These are phyloP conservation scores for Nasua narica DNA, from an alignment of 2,797 vertebrate species.

Conservation along the genomic window DNA sequence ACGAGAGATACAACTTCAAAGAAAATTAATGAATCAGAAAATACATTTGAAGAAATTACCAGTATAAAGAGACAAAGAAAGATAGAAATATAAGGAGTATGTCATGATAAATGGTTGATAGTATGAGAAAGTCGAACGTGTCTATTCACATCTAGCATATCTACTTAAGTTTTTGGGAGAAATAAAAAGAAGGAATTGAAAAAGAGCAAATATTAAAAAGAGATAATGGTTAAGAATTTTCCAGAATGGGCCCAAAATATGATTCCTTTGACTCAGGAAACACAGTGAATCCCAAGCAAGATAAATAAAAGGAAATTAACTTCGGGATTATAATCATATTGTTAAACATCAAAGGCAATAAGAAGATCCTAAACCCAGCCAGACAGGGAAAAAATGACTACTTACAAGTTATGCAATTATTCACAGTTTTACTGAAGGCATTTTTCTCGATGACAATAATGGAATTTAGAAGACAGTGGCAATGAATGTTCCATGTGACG, in stretches of 20 bases:
- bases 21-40: neutral
- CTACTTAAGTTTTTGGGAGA: neutral
- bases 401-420: neutral
- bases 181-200: neutral
- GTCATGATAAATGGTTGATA: neutral
- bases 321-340: neutral
- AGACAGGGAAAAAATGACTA: neutral
- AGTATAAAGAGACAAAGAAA: neutral
- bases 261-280: neutral
- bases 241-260: neutral
- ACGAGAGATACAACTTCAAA: neutral
- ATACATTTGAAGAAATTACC: neutral
- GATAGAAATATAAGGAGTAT: neutral
- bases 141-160: neutral
- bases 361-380: neutral
- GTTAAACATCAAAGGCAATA: neutral
- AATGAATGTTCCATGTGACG: neutral
- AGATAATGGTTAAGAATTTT: neutral
- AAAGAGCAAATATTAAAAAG: neutral
- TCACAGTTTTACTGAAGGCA: neutral
- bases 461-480: neutral
- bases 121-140: neutral
- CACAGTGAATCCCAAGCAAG: neutral
- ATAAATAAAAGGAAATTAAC: neutral
- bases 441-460: neutral